A percentile compares a stretch with the other conserved stretches of the same genome.
Conservation (phyloP, 2,888 invertebrate genomes). For the Dolomedes plantarius region DNA sequence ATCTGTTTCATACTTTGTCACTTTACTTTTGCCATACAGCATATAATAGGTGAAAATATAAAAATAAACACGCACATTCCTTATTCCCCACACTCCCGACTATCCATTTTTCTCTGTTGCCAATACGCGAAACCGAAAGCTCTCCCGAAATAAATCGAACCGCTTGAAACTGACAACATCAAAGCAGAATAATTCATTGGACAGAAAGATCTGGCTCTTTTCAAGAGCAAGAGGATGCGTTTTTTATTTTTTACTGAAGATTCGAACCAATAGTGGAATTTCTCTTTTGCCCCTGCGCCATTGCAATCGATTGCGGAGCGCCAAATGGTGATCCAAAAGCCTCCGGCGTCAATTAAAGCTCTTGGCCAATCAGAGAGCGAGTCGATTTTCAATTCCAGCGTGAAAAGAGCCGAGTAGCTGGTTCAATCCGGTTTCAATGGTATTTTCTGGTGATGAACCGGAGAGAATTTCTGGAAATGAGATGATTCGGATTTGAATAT, state of each 20-base stretch:
- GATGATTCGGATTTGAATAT: conserved; percentile 8
- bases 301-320: conserved; percentile 65
- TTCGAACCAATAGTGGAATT: conserved; percentile 56
- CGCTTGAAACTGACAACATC: conserved; percentile 49
- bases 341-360: conserved; percentile 69
- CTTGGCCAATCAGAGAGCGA: conserved; percentile 66
- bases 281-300: conserved; percentile 34
- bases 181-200: conserved; percentile 60
- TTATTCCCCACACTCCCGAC: too few species aligned
- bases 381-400: conserved; percentile 69
- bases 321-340: conserved; percentile 70
- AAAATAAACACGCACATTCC: too few species aligned
- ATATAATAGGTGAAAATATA: too few species aligned
- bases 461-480: conserved; percentile 22
- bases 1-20: too few species aligned
- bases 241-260: conserved; percentile 25
- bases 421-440: conserved; percentile 56
- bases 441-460: conserved; percentile 29
- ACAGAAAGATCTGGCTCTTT: conserved; percentile 27
- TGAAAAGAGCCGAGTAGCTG: conserved; percentile 38
- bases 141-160: conserved; percentile 16
- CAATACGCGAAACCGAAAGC: conserved; percentile 19
- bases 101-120: conserved; percentile 2
- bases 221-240: conserved; percentile 13
- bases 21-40: too few species aligned